Evolutionary conservation across 2,797 vertebrate genomes (phyloP).

Genomic region (Euphonia xanthogaster): DNA sequence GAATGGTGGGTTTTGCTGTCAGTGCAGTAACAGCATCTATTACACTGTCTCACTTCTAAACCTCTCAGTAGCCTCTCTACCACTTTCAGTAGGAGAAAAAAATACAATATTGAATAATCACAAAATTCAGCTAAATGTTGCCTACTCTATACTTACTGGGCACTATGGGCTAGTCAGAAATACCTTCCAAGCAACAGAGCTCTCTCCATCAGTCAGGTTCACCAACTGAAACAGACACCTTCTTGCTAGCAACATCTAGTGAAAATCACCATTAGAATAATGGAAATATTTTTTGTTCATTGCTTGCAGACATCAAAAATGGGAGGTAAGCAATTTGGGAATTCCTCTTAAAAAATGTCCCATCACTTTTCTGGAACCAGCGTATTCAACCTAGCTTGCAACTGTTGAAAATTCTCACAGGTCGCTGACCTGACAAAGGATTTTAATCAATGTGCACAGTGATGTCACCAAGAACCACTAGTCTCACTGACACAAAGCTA

Average conservation of each 20-base stretch:
- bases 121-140: not conserved
- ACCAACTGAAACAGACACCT: not conserved
- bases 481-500: not conserved
- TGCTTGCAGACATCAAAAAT: not conserved
- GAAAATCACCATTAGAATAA: not conserved
- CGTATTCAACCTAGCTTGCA: not conserved
- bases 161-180: not conserved
- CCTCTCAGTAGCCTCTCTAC: not conserved
- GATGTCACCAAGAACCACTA: not conserved
- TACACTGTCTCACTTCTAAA: not conserved
- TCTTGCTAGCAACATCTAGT: not conserved
- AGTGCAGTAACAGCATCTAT: not conserved
- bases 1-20: not conserved
- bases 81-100: not conserved
- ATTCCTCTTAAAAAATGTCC: not conserved
- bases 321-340: not conserved
- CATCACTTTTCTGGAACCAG: not conserved
- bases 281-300: not conserved
- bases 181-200: not conserved
- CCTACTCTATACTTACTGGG: not conserved
- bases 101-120: not conserved
- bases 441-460: not conserved
- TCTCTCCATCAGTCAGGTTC: not conserved
- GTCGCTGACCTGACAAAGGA: not conserved
- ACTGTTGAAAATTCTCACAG: not conserved